Base-by-base conservation (phyloP, 2,888 invertebrate species). In the Apantesis nais region DNA sequence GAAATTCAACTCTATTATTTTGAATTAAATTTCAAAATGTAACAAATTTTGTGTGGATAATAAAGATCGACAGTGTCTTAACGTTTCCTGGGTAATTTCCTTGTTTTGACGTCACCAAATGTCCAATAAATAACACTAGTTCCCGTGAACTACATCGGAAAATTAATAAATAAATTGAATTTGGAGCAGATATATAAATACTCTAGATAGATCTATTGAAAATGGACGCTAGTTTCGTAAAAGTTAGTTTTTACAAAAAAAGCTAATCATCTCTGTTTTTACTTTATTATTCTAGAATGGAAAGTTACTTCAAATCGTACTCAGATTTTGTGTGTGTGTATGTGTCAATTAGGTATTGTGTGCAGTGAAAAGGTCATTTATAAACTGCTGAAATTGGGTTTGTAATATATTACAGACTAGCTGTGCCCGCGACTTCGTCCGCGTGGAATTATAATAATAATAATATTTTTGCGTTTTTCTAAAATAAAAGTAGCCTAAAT, bases 41-140 rank as follows among this genome's bases (percentile, higher is more conserved):
- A 19, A 19, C 9, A 48, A 39, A 29, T 12, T 62, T 16, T 8
- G 0, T 31, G 12, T 7, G 1, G 0, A 58, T 58, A 58, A 16
- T 8, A 34, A 41, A 25, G 61, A 64, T 41, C n/a, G 62, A 67
- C 7, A 66, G 66, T 60, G 70, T 60, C 61, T 67, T 58, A 61
- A 52, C 16, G 48, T 70, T 78, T 73, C 68, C 74, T 69, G 34
- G 9, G 48, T 8, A 61, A 55, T 66, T 37, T 58, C 41, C 44
- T 62, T 70, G 39, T 58, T 55, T 67, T 55, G 66, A 64, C 41
- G 64, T 52, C 37, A 29, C 29, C 37, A 62, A 68, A 64, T 60
- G 29, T 25, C 44, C 66, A 34, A 58, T 29, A 58, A 58, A 58
- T 58, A 29, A 29, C 58, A 25, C 25, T 52, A 52, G 52, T n/a